Percentiles rank a stretch among this genome's conserved stretches.
phyloP scores from a whole-genome alignment of 1,140 invertebrate genomes.

The Zophobas morio region DNA sequence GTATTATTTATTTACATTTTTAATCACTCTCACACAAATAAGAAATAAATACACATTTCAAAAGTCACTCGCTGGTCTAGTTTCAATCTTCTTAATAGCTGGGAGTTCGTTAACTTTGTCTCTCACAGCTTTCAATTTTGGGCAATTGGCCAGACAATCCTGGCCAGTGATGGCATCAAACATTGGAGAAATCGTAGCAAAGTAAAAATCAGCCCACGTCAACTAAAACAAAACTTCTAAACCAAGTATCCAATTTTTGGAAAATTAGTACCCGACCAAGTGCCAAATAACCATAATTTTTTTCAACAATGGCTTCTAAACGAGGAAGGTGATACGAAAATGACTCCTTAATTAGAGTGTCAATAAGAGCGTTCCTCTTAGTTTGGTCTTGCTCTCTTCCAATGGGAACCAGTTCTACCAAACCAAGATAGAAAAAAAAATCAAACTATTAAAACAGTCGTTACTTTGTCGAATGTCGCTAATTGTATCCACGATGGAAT shows the following conservation, averaged over 20 bases:
- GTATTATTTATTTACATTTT: no score
- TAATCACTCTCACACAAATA: no score
- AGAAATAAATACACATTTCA: neutral
- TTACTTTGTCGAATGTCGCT: conserved; percentile 66
- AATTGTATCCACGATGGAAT: conserved; percentile 75
- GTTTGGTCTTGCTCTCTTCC: no score
- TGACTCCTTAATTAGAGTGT: no score
- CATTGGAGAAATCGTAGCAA: conserved; percentile 75
- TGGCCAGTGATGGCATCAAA: conserved; percentile 72
- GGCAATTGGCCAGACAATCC: conserved; percentile 73
- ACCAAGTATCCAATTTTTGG: neutral
- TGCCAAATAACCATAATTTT: no score
- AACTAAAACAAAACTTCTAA: conserved; percentile 68
- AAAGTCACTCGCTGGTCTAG: conserved; percentile 71
- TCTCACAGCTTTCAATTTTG: conserved; percentile 71
- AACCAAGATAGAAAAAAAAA: neutral
- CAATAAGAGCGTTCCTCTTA: no score
- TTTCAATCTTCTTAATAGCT: conserved; percentile 76
- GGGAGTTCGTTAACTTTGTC: conserved; percentile 73
- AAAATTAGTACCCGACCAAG: no score
- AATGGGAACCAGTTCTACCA: no score
- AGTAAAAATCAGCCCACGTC: conserved; percentile 78
- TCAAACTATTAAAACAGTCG: neutral
- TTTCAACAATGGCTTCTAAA: no score
- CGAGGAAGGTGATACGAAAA: no score